Conservation (phyloP, 1,140 invertebrate species). For the Ostrea edulis region DNA sequence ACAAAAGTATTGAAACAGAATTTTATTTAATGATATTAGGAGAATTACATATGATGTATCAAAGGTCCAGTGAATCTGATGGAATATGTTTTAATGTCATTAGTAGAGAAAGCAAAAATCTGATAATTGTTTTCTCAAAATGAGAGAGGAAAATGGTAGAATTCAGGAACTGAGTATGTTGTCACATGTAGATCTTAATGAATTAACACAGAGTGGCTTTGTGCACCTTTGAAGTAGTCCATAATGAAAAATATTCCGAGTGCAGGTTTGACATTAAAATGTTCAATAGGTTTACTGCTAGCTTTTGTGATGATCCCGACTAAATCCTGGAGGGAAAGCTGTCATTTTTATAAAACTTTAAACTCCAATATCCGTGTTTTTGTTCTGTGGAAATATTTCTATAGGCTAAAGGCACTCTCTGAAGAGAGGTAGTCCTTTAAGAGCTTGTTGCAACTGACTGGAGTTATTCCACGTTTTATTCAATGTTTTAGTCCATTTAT, state of each 20-base stretch:
- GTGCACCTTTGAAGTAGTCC: neutral
- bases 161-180: neutral
- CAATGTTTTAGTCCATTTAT: conserved; percentile 36
- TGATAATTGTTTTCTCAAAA: too few species aligned
- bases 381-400: neutral
- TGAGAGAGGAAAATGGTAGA: neutral
- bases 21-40: too few species aligned
- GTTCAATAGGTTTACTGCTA: conserved; percentile 21
- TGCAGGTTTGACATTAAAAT: neutral
- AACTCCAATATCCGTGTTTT: conserved; percentile 25
- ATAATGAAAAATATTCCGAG: neutral
- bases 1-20: too few species aligned
- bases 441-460: conserved; percentile 16
- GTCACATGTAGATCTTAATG: conserved; percentile 13
- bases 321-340: neutral
- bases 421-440: neutral
- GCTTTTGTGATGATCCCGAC: neutral
- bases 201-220: neutral
- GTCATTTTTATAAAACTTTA: conserved; percentile 21
- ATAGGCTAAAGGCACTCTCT: neutral
- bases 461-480: conserved; percentile 26
- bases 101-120: too few species aligned
- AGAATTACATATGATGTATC: too few species aligned
- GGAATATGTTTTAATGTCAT: too few species aligned
- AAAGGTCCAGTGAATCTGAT: too few species aligned